A percentile compares a stretch with the other conserved stretches of the same genome.
phyloP scores from a whole-genome alignment of 2,888 invertebrate species.

The Pammene fasciana region DNA sequence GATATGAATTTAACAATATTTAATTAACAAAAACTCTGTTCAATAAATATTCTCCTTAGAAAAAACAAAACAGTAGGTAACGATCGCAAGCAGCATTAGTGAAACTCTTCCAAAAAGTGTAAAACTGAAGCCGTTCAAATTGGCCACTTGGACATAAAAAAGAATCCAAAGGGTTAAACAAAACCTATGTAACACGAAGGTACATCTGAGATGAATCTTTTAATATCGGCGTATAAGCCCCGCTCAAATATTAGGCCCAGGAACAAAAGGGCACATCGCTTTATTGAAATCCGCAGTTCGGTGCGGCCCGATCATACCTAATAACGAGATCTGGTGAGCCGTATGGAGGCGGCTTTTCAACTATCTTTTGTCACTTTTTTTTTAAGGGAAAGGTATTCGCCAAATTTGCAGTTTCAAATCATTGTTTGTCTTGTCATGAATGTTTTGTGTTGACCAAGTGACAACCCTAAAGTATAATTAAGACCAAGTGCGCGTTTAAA shows the following conservation, averaged over 20 bases:
- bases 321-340: conserved; percentile 62
- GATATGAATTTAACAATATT: too few relatives aligned
- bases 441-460: too few relatives aligned
- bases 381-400: too few relatives aligned
- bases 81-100: too few relatives aligned
- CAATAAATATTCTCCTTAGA: too few relatives aligned
- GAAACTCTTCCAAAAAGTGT: neutral
- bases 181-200: conserved; percentile 49
- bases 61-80: too few relatives aligned
- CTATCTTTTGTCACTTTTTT: too few relatives aligned
- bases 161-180: conserved; percentile 30
- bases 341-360: conserved; percentile 46
- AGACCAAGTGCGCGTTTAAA: too few relatives aligned
- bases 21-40: too few relatives aligned
- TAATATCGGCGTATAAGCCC: conserved; percentile 68
- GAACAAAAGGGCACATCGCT: conserved; percentile 67
- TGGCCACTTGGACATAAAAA: neutral
- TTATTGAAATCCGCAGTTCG: conserved; percentile 77
- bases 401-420: too few relatives aligned
- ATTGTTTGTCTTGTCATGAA: too few relatives aligned
- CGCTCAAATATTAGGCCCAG: conserved; percentile 73
- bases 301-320: conserved; percentile 69
- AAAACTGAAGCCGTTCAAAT: conserved; percentile 4
- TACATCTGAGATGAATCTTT: conserved; percentile 71
- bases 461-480: too few relatives aligned